These are phyloP conservation scores for Ivindomyrus marchei DNA, from an alignment of 2,113 vertebrate genomes.

Conservation along the genomic window DNA sequence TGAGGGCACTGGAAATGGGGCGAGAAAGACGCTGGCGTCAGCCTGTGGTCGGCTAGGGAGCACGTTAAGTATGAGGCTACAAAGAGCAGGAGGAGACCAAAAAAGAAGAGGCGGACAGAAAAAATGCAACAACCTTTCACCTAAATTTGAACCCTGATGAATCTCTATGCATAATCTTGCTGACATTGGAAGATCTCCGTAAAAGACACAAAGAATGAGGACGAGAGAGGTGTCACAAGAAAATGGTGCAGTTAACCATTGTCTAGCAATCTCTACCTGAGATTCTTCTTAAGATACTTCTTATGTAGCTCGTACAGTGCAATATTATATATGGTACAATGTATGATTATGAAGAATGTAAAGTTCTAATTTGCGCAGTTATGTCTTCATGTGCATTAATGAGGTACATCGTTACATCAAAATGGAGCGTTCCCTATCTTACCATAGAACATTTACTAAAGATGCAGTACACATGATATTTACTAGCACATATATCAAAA, in stretches of 20 bases:
- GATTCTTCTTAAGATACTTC: no score
- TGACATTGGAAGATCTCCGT: background rate
- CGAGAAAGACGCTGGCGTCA: conserved; percentile 28
- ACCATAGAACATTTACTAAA: background rate
- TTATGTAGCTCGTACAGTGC: background rate
- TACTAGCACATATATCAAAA: background rate
- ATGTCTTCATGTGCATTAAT: background rate
- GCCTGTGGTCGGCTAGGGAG: conserved; percentile 22
- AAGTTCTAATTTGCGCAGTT: background rate
- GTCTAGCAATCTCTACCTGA: background rate
- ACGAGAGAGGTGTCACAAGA: background rate
- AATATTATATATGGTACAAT: background rate
- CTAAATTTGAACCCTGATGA: conserved; percentile 31
- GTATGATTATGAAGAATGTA: background rate
- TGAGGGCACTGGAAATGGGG: conserved; percentile 15
- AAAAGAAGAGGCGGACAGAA: background rate
- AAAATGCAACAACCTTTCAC: conserved; percentile 18
- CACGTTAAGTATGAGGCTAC: conserved; percentile 27
- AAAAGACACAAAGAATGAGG: background rate
- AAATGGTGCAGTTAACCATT: background rate
- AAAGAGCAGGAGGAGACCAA: conserved; percentile 21
- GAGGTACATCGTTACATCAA: background rate
- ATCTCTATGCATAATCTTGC: conserved; percentile 9
- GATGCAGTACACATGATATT: background rate
- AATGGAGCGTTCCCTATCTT: background rate